These are phyloP conservation scores for Orussus abietinus DNA, from an alignment of 1,140 invertebrate genomes.

Conservation along the genomic window DNA sequence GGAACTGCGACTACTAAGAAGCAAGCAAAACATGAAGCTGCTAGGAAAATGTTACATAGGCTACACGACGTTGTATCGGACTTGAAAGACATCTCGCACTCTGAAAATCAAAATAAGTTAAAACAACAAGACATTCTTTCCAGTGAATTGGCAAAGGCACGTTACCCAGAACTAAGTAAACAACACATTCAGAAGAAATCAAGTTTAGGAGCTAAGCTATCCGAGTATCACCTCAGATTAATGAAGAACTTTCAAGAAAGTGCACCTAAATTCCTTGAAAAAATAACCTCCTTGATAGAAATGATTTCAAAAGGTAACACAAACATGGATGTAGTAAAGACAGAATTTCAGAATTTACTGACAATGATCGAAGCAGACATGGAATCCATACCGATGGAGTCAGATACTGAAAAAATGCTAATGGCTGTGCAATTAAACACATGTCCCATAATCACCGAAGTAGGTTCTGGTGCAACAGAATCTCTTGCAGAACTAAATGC, in stretches of 20 bases:
- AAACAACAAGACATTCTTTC: not conserved
- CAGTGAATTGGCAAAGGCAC: slow-evolving; percentile 16
- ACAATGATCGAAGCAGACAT: no score
- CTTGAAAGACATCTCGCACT: slow-evolving; percentile 2
- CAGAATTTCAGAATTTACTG: no score
- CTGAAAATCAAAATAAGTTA: not conserved
- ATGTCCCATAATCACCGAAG: slow-evolving; percentile 28
- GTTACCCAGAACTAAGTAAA: slow-evolving; percentile 25
- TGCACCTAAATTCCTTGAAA: no score
- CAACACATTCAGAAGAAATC: slow-evolving; percentile 19
- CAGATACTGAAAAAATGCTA: slow-evolving; percentile 2
- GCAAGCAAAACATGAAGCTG: slow-evolving; percentile 57
- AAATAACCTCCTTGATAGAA: no score
- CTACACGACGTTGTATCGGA: slow-evolving; percentile 30
- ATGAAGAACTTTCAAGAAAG: slow-evolving; percentile 18
- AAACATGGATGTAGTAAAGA: no score
- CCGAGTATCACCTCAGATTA: slow-evolving; percentile 33
- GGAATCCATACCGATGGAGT: not conserved
- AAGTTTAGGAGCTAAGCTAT: slow-evolving; percentile 37
- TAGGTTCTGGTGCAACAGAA: slow-evolving; percentile 17
- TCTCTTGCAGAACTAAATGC: slow-evolving; percentile 14
- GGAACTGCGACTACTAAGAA: slow-evolving; percentile 56
- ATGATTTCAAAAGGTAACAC: no score
- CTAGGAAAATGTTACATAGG: slow-evolving; percentile 53
- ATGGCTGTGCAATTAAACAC: slow-evolving; percentile 20